These are phyloP conservation scores for Athrips mouffetella DNA, from an alignment of 2,888 invertebrate species.

Conservation along the genomic window DNA sequence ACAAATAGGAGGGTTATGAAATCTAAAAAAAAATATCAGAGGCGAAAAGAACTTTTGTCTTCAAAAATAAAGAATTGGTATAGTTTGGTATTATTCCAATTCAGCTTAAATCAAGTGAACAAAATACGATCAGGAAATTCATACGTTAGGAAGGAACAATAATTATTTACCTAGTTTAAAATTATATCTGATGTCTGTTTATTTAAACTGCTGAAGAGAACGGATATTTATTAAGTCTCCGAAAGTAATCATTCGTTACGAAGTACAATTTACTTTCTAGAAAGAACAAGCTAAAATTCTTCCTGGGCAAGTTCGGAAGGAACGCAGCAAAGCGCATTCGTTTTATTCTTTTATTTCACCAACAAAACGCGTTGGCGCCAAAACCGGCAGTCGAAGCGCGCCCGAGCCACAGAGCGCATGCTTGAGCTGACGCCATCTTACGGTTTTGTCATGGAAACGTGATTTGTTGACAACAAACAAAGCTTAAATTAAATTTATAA, in stretches of 20 bases:
- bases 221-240: constrained; percentile 5
- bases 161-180: no score
- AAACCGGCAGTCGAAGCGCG: constrained; percentile 57
- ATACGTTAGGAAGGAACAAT: not conserved
- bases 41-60: no score
- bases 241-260: constrained; percentile 7
- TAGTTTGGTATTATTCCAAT: not conserved
- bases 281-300: constrained; percentile 20
- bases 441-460: constrained; percentile 61
- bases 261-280: constrained; percentile 6
- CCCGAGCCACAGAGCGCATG: constrained; percentile 50
- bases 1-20: no score
- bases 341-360: constrained; percentile 23
- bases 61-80: no score
- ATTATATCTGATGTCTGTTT: not conserved
- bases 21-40: no score
- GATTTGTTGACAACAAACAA: constrained; percentile 45
- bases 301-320: constrained; percentile 39
- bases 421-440: constrained; percentile 47
- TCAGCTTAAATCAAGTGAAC: not conserved
- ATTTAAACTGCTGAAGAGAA: not conserved
- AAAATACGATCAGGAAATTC: not conserved
- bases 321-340: constrained; percentile 24
- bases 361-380: constrained; percentile 51
- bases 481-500: not conserved